Percentiles rank a stretch among this genome's conserved stretches.
phyloP scores from a whole-genome alignment of 2,113 vertebrate species.

The Lipotes vexillifer region DNA sequence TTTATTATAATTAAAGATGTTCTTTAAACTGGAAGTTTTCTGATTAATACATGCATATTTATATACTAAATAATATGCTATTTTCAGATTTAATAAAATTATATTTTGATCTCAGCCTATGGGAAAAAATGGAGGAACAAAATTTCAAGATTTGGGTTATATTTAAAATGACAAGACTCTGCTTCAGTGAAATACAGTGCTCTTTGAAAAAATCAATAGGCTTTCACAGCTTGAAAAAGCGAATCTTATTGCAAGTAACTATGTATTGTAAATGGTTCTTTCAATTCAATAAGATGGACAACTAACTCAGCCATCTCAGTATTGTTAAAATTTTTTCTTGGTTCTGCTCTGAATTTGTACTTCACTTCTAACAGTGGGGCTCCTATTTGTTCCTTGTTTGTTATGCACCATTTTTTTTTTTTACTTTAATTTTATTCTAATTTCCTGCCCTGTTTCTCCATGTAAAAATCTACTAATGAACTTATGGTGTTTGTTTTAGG shows the following conservation, averaged over 20 bases:
- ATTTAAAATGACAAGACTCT: conserved; percentile 43
- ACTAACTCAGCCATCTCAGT: not conserved
- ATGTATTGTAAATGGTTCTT: not conserved
- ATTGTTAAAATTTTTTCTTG: not conserved
- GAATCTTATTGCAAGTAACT: conserved; percentile 32
- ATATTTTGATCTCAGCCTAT: conserved; percentile 11
- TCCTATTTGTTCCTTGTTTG: not conserved
- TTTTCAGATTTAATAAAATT: conserved; percentile 21
- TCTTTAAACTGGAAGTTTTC: not conserved
- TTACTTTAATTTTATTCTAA: not conserved
- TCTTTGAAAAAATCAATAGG: conserved; percentile 23
- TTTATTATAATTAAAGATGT: conserved; percentile 9
- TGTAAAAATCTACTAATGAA: not conserved
- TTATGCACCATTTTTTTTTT: not conserved
- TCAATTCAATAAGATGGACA: not conserved
- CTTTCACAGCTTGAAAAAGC: conserved; percentile 3
- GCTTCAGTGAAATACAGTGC: not conserved
- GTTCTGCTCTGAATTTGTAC: not conserved
- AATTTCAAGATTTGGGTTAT: conserved; percentile 22
- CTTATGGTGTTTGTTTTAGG: not conserved
- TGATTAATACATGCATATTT: not conserved
- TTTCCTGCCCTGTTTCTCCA: not conserved
- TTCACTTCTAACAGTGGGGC: not conserved
- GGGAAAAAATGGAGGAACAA: not conserved
- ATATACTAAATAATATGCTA: not conserved